Evolutionary conservation across 2,113 vertebrate genomes (phyloP).

Genomic region (Stomatorhinus ivindoensis): DNA sequence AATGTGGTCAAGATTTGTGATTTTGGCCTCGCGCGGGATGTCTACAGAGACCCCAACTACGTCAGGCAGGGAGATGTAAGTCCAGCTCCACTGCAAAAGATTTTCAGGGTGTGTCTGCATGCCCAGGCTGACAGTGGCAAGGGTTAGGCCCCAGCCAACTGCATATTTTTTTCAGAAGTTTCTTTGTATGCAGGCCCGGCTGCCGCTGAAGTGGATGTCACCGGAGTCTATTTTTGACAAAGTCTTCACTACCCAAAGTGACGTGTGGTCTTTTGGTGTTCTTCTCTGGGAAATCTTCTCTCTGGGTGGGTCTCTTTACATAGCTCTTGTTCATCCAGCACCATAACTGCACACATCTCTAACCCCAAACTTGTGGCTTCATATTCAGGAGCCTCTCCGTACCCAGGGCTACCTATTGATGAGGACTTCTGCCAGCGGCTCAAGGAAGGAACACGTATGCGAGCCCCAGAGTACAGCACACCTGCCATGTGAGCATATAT

Average conservation of each 20-base stretch:
- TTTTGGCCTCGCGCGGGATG: conserved; percentile 86
- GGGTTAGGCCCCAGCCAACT: background rate
- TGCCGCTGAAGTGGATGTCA: conserved; percentile 97
- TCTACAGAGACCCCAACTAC: conserved; percentile 92
- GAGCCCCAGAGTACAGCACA: conserved; percentile 76
- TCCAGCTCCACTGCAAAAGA: conserved; percentile 26
- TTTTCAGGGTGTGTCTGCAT: background rate
- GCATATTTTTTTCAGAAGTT: conserved; percentile 13
- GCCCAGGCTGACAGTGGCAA: background rate
- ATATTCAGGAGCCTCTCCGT: conserved; percentile 80
- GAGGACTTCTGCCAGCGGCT: conserved; percentile 88
- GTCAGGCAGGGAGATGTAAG: conserved; percentile 93
- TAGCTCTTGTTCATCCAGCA: background rate
- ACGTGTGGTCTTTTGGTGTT: conserved; percentile 90
- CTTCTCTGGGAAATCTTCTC: conserved; percentile 98
- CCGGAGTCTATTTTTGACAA: conserved; percentile 97
- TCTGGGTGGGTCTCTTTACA: conserved; percentile 60
- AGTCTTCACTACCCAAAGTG: conserved; percentile 90
- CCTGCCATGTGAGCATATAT: conserved; percentile 75
- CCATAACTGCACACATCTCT: background rate
- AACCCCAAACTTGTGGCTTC: background rate
- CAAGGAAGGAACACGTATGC: conserved; percentile 84
- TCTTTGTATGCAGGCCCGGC: conserved; percentile 68
- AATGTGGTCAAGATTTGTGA: conserved; percentile 96
- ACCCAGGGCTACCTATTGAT: conserved; percentile 84